Conservation (phyloP, 1,140 invertebrate genomes). For the Sitobion miscanthi region DNA sequence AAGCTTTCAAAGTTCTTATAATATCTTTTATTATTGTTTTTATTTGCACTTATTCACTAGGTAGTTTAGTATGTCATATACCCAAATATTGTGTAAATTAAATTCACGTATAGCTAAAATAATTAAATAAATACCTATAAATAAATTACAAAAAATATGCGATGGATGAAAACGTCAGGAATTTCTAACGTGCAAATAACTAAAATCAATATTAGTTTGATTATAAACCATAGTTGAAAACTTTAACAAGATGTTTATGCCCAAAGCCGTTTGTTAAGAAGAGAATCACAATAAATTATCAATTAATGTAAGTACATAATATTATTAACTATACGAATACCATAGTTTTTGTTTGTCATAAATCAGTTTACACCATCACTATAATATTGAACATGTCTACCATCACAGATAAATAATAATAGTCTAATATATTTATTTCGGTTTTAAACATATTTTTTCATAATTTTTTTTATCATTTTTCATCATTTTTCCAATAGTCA, state of each 20-base stretch:
- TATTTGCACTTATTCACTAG: neutral
- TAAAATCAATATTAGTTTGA: neutral
- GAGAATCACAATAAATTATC: neutral
- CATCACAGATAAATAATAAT: neutral
- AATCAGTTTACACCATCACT: neutral
- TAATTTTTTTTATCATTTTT: neutral
- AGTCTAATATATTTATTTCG: no score
- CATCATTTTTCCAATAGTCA: neutral
- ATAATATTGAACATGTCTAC: neutral
- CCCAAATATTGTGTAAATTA: neutral
- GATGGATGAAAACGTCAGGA: neutral
- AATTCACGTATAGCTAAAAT: neutral
- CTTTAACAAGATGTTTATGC: neutral
- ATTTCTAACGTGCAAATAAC: neutral
- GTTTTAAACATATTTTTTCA: neutral
- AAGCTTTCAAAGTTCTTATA: neutral
- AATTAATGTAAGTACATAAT: neutral
- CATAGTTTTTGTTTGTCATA: neutral
- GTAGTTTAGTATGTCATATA: neutral
- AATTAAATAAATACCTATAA: neutral
- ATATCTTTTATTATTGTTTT: neutral
- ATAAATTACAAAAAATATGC: neutral
- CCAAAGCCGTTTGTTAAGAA: neutral
- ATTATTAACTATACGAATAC: neutral
- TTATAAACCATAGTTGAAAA: conserved; percentile 20